These are phyloP conservation scores for Phlogophora meticulosa DNA, from an alignment of 2,888 invertebrate species.

Conservation along the genomic window DNA sequence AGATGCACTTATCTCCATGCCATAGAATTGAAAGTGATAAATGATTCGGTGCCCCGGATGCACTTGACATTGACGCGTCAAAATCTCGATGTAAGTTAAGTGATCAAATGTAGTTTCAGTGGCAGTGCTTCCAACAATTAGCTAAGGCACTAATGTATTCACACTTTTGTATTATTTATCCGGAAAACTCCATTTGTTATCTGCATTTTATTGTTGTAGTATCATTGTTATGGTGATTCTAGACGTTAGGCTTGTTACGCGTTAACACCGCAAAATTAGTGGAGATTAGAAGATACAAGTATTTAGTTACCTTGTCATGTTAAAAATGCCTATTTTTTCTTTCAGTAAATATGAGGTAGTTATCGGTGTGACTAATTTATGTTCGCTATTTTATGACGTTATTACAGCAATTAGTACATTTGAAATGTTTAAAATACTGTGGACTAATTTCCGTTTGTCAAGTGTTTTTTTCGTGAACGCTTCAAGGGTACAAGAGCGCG, in stretches of 20 bases:
- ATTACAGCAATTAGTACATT: constrained; percentile 60
- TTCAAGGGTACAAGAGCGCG: constrained; percentile 74
- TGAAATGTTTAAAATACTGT: constrained; percentile 44
- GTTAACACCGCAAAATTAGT: constrained; percentile 78
- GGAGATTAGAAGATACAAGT: constrained; percentile 83
- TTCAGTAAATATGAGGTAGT: constrained; percentile 58
- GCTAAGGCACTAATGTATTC: constrained; percentile 80
- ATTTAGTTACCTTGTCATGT: constrained; percentile 80
- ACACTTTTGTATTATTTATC: constrained; percentile 78
- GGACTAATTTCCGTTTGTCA: constrained; percentile 39
- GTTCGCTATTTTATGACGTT: constrained; percentile 51
- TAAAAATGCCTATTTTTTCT: constrained; percentile 73
- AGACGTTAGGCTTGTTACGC: constrained; percentile 75
- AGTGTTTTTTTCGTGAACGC: constrained; percentile 66
- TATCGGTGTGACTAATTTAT: constrained; percentile 71
- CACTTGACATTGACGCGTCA: constrained; percentile 81
- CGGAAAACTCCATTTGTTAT: constrained; percentile 80
- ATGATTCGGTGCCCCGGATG: constrained; percentile 75
- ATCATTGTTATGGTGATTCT: constrained; percentile 87
- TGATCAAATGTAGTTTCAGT: constrained; percentile 75
- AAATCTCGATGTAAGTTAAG: constrained; percentile 69
- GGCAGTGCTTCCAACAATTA: constrained; percentile 76
- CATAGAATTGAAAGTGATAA: constrained; percentile 71
- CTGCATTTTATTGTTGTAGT: constrained; percentile 83
- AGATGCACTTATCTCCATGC: constrained; percentile 80